Evolutionary conservation across 2,888 invertebrate species (phyloP).

Genomic region (Margaritifera margaritifera): DNA sequence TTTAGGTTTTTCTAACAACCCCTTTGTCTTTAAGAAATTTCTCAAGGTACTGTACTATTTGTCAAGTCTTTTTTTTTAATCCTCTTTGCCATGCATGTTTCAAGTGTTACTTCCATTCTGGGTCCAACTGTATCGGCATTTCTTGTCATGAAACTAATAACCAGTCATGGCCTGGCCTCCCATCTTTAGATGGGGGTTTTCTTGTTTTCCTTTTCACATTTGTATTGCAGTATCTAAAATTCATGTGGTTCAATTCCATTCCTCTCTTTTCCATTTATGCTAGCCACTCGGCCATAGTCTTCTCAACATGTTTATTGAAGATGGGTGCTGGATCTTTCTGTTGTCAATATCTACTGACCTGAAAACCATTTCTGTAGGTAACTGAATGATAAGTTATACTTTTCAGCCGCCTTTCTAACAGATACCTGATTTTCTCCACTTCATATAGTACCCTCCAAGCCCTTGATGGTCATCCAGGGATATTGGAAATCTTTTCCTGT

Average conservation of each 20-base stretch:
- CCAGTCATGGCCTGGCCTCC: slow-evolving; percentile 22
- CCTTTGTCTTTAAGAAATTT: slow-evolving; percentile 15
- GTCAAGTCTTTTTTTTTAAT: slow-evolving; percentile 16
- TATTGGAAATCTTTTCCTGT: no score
- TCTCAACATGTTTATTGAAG: slow-evolving; percentile 13
- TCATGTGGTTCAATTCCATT: slow-evolving; percentile 20
- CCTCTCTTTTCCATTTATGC: slow-evolving; percentile 20
- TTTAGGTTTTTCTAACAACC: slow-evolving; percentile 14
- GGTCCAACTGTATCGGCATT: slow-evolving; percentile 14
- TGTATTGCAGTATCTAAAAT: slow-evolving; percentile 15
- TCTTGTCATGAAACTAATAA: slow-evolving; percentile 18
- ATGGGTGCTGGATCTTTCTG: slow-evolving; percentile 10
- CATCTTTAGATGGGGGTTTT: slow-evolving; percentile 18
- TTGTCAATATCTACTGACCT: no score
- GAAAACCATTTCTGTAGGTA: no score
- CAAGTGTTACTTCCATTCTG: slow-evolving; percentile 17
- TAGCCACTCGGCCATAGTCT: slow-evolving; percentile 19
- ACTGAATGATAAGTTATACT: no score
- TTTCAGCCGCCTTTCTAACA: no score
- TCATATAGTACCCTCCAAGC: no score
- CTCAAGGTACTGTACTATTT: slow-evolving; percentile 21
- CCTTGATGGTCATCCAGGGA: no score
- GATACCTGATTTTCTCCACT: no score
- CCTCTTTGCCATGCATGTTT: slow-evolving; percentile 17
- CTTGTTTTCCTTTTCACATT: slow-evolving; percentile 14